Conservation (phyloP, 2,797 vertebrate genomes). For the Tympanoctomys barrerae region DNA sequence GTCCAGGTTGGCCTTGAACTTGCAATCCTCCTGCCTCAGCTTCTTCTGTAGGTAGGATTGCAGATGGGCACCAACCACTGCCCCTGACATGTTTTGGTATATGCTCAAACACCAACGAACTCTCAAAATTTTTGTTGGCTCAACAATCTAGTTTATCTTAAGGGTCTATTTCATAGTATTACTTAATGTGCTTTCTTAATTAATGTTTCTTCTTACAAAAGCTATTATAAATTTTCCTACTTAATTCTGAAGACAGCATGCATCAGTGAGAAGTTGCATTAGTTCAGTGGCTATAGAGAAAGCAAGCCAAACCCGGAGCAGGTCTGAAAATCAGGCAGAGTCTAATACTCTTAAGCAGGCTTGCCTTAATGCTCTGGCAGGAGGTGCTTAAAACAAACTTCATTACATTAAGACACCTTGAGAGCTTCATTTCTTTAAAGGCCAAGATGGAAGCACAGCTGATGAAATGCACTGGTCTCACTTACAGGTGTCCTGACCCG, state of each 20-base stretch:
- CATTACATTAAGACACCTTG: conserved; percentile 29
- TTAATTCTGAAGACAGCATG: conserved; percentile 37
- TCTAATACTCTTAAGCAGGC: conserved; percentile 61
- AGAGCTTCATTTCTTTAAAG: conserved; percentile 38
- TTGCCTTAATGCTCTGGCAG: conserved; percentile 18
- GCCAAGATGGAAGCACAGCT: conserved; percentile 14
- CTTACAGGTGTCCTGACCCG: conserved; percentile 67
- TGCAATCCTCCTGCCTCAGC: neutral
- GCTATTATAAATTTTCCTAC: neutral
- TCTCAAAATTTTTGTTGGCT: neutral
- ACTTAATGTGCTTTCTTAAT: conserved; percentile 7
- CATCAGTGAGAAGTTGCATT: neutral
- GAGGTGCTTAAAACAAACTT: conserved; percentile 44
- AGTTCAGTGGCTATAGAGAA: conserved; percentile 5
- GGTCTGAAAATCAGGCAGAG: conserved; percentile 40
- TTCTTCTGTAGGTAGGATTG: neutral
- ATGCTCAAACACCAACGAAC: neutral
- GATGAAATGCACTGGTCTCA: conserved; percentile 64
- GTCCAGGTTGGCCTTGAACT: neutral
- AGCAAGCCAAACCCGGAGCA: conserved; percentile 37
- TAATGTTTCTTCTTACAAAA: conserved; percentile 35
- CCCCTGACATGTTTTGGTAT: neutral
- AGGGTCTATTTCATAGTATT: neutral
- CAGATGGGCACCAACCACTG: neutral
- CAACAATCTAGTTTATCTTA: conserved; percentile 6